Evolutionary conservation across 2,888 invertebrate genomes (phyloP), one percentile per base, ranked within the genome.

Genomic region (Erannis defoliaria): DNA sequence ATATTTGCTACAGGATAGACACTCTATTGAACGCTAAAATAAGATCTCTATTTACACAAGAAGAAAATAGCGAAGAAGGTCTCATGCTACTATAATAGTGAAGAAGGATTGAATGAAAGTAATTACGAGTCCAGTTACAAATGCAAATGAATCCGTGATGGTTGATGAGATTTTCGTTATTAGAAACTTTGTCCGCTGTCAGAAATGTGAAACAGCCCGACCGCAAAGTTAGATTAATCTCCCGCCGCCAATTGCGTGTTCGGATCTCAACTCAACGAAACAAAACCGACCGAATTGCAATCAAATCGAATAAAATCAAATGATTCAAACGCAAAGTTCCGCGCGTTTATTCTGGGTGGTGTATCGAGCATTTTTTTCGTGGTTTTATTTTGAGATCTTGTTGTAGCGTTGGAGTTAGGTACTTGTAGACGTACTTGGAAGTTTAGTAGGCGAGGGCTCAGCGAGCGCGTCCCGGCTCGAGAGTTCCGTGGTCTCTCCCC

Each of bases 401-500:
- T 88, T 88, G 73, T 81, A 86, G 88, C 86, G 78, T 72, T 69
- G 67, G 54, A 67, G 38, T 33, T 68, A 74, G 74, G 70, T 75
- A 76, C 71, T 69, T 76, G 72, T 70, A 79, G 85, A 94, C 94
- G 85, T 94, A 94, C 94, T 94, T 94, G 94, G 94, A 85, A 90
- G 89, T 86, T 93, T 94, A 93, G 94, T 94, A 80, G 94, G 93
- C 89, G 94, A 85, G 85, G 91, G 88, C 76, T 93, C 94, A 77
- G 93, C 92, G 85, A 90, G 90, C 85, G 91, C 80, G 80, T 90
- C 85, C 86, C 87, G 89, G 80, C 89, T 90, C 86, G 91, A 89
- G 84, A 84, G 81, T 82, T 90, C 90, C 89, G 86, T 79, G 77
- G 84, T 75, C 80, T 87, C 89, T 72, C 81, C 89, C 82, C 85